A percentile compares a stretch with the other conserved stretches of the same genome.
These are phyloP conservation scores for Orthosia gracilis DNA, from an alignment of 2,888 invertebrate genomes.

Conservation along the genomic window DNA sequence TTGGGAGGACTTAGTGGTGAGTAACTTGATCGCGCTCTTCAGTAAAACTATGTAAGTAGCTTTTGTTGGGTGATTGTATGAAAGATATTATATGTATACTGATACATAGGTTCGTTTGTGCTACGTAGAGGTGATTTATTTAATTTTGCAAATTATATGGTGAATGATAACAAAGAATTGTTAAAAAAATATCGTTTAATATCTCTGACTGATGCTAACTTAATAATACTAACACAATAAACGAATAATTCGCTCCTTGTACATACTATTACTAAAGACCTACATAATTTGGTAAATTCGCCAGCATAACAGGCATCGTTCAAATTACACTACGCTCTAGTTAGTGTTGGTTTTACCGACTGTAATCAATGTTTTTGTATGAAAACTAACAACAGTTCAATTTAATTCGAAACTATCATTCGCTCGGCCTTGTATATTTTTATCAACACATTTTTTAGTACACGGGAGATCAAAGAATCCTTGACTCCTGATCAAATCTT, in stretches of 20 bases:
- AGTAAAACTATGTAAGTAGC: background rate
- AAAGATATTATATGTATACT: background rate
- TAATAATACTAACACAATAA: background rate
- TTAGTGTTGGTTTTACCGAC: background rate
- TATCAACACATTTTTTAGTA: constrained; percentile 52
- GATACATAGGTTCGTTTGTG: background rate
- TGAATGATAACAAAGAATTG: background rate
- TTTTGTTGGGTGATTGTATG: background rate
- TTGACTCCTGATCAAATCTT: constrained; percentile 73
- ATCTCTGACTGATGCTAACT: background rate
- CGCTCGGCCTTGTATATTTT: constrained; percentile 26
- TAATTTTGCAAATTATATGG: background rate
- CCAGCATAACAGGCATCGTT: background rate
- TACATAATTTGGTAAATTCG: constrained; percentile 10
- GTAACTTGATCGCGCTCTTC: background rate
- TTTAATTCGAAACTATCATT: constrained; percentile 45
- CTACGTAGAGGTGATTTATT: background rate
- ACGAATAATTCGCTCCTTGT: background rate
- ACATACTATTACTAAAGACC: background rate
- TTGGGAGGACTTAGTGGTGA: background rate
- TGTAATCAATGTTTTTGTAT: background rate
- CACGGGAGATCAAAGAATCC: constrained; percentile 79
- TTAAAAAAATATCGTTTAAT: background rate
- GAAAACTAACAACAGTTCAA: background rate
- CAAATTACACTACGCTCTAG: background rate